Percentiles rank a stretch among this genome's conserved stretches.
Evolutionary conservation across 2,797 vertebrate genomes (phyloP).

Genomic region (Ctenochaetus hawaiiensis): DNA sequence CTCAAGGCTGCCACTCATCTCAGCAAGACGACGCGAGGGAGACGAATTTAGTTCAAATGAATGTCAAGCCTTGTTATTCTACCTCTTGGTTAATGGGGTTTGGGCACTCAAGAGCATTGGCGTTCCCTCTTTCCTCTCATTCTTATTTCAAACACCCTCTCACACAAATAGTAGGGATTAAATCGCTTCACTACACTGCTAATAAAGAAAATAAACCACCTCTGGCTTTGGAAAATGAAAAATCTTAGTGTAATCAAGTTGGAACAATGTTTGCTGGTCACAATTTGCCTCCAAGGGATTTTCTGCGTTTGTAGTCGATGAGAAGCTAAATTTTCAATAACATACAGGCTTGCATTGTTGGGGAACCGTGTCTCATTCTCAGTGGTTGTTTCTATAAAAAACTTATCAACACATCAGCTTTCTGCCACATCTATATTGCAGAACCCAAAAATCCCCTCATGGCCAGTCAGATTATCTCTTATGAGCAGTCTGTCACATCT

Average conservation of each 20-base stretch:
- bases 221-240: constrained; percentile 56
- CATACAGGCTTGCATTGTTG: constrained; percentile 14
- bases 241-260: constrained; percentile 43
- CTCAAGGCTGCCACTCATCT: constrained; percentile 56
- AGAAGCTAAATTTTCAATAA: constrained; percentile 43
- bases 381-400: constrained; percentile 38
- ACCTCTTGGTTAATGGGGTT: constrained; percentile 62
- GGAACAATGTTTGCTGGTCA: constrained; percentile 36
- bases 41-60: constrained; percentile 67
- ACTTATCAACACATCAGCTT: constrained; percentile 37
- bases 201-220: constrained; percentile 60
- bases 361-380: constrained; percentile 27
- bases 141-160: constrained; percentile 49
- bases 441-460: constrained; percentile 21
- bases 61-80: constrained; percentile 73
- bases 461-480: constrained; percentile 30
- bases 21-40: constrained; percentile 46
- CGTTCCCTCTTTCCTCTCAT: constrained; percentile 32
- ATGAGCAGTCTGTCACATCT: constrained; percentile 31
- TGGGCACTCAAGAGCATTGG: constrained; percentile 48
- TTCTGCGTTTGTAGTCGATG: constrained; percentile 46
- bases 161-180: constrained; percentile 44
- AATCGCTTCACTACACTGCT: constrained; percentile 37
- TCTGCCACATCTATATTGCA: constrained; percentile 12
- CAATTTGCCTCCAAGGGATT: constrained; percentile 40